Evolutionary conservation across 2,797 vertebrate genomes (phyloP).

Genomic region (Sebastes dallii): DNA sequence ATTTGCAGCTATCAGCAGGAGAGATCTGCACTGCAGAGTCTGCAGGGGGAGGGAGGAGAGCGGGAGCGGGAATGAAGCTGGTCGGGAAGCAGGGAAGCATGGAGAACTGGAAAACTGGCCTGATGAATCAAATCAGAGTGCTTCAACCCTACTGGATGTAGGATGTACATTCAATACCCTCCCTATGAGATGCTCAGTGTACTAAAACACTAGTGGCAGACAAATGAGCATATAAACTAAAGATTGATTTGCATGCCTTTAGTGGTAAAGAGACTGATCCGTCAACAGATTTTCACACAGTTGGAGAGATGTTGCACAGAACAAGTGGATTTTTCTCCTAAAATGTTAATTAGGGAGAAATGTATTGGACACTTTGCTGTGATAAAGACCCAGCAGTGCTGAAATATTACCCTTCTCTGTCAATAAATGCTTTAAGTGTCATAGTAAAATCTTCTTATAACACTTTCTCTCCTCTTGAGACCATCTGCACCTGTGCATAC

Average conservation of each 20-base stretch:
- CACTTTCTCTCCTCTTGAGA: background rate
- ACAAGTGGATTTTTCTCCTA: background rate
- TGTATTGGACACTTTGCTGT: background rate
- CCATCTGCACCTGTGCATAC: background rate
- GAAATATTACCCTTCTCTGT: background rate
- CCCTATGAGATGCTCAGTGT: background rate
- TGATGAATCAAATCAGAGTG: constrained; percentile 31
- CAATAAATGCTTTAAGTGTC: background rate
- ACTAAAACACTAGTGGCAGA: constrained; percentile 14
- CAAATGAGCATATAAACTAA: constrained; percentile 25
- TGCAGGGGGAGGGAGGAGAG: constrained; percentile 53
- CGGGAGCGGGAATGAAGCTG: constrained; percentile 29
- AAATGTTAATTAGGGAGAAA: background rate
- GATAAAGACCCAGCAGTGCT: background rate
- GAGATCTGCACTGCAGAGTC: constrained; percentile 85
- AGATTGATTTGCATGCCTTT: constrained; percentile 22
- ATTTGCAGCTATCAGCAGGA: constrained; percentile 80
- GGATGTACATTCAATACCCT: constrained; percentile 11
- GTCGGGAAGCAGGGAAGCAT: constrained; percentile 47
- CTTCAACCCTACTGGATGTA: constrained; percentile 1
- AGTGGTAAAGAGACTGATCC: background rate
- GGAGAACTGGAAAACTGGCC: constrained; percentile 30
- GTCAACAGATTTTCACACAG: background rate
- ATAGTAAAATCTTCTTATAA: background rate
- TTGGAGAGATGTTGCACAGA: background rate